A percentile compares a stretch with the other conserved stretches of the same genome.
Conservation (phyloP, 2,113 vertebrate species). For the Gallinago paraguaiae region DNA sequence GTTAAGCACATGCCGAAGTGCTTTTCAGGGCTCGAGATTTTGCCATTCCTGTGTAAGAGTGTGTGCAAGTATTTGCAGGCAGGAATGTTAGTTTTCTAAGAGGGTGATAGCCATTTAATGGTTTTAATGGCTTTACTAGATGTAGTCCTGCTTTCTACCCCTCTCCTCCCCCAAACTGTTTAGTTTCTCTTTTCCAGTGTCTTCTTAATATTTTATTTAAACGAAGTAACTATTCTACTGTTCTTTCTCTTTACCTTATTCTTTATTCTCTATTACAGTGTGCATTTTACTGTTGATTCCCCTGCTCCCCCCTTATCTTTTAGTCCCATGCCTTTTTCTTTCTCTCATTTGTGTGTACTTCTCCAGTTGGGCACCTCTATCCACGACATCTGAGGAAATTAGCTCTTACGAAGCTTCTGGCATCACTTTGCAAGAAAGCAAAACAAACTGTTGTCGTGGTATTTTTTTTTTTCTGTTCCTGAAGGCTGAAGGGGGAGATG, state of each 20-base stretch:
- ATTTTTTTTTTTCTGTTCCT: not conserved
- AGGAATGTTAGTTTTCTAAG: conserved; percentile 1
- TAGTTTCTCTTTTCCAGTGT: not conserved
- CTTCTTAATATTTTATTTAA: not conserved
- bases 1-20: conserved; percentile 48
- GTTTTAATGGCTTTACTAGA: not conserved
- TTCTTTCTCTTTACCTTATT: not conserved
- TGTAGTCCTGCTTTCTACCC: not conserved
- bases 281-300: not conserved
- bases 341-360: not conserved
- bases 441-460: rapidly evolving
- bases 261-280: not conserved
- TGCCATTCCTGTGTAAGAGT: not conserved
- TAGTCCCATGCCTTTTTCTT: not conserved
- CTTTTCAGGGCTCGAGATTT: conserved; percentile 31
- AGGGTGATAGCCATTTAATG: not conserved
- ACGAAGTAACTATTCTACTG: not conserved
- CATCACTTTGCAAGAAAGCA: not conserved
- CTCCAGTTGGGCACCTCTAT: not conserved
- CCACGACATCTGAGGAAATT: not conserved
- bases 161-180: not conserved
- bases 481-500: not conserved
- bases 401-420: not conserved
- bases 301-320: not conserved
- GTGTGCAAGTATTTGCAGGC: conserved; percentile 24